Conservation (phyloP, 2,113 vertebrate genomes). For the Beaufortia kweichowensis region DNA sequence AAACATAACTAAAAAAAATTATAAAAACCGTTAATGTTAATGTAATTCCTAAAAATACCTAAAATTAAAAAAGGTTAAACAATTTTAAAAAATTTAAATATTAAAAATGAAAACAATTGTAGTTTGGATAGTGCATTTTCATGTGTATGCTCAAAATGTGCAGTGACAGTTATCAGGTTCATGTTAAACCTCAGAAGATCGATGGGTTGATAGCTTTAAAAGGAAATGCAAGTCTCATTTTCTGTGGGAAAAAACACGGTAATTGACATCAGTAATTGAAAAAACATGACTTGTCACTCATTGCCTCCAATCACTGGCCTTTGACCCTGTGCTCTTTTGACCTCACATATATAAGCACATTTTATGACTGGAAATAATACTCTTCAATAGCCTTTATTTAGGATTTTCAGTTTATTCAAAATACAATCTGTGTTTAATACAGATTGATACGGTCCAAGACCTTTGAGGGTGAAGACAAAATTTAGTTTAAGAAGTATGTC, state of each 20-base stretch:
- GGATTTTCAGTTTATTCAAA: background rate
- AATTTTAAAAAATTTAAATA: no score
- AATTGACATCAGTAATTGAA: background rate
- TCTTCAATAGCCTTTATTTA: constrained; percentile 1
- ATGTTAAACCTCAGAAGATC: no score
- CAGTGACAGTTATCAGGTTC: no score
- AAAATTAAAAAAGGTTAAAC: no score
- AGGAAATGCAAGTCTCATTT: no score
- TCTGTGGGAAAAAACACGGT: background rate
- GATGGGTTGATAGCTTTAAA: background rate
- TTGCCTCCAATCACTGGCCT: background rate
- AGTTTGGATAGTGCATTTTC: no score
- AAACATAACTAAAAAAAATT: no score
- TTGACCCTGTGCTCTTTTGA: background rate
- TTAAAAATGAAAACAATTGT: no score
- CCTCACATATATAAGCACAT: background rate
- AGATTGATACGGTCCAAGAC: background rate
- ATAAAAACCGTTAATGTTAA: no score
- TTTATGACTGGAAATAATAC: background rate
- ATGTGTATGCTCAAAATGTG: no score
- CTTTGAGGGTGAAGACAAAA: background rate
- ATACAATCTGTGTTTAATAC: background rate
- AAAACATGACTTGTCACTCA: background rate
- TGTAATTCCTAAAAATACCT: no score
- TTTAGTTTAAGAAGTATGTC: background rate